Evolutionary conservation across 2,113 vertebrate species (phyloP), one percentile per base, ranked within the genome.

Genomic region (Trochalopteron elliotii): DNA sequence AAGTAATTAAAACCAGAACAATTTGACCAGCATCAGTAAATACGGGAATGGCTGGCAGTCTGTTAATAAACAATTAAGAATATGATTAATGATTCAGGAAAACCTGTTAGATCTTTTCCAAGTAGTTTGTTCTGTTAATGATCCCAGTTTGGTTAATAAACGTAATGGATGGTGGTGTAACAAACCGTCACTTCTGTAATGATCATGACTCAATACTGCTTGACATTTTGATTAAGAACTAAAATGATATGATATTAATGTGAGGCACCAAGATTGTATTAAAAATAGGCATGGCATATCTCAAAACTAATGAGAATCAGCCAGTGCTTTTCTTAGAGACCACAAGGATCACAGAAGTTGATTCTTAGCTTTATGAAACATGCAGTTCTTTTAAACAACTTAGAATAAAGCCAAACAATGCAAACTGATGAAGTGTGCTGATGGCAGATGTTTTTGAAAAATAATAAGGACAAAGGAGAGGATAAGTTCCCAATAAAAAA

Each of bases 181-280:
- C 59, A 59, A 57, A 93, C 55, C 22, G 10, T 45, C 30, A 57
- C 55, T 88, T 55, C 52, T 80, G 20, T 63, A 90, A 67, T 53
- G 75, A 53, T 81, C 39, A 14, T 80, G 85, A 93, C 39, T 94
- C 76, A 86, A 13, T 67, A 77, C 39, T 64, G 30, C 40, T 84
- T 94, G 92, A 63, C 87, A 92, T 92, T 96, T 93, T 92, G 88
- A 77, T 77, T 70, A 92, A 86, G 64, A 91, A 50, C 40, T 85
- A 70, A 77, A 90, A 83, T 77, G 30, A 70, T 80, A 45, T 63
- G 13, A 44, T 80, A 88, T 55, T 81, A 79, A 45, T 42, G 74
- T 47, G 55, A 83, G 60, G 59, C 75, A 90, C 60, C 31, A 74
- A 94, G 25, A 42, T 50, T 45, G 19, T 16, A 74, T 67, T 90